Conservation (phyloP, 1,140 invertebrate species). For the Macrosteles quadrilineatus region DNA sequence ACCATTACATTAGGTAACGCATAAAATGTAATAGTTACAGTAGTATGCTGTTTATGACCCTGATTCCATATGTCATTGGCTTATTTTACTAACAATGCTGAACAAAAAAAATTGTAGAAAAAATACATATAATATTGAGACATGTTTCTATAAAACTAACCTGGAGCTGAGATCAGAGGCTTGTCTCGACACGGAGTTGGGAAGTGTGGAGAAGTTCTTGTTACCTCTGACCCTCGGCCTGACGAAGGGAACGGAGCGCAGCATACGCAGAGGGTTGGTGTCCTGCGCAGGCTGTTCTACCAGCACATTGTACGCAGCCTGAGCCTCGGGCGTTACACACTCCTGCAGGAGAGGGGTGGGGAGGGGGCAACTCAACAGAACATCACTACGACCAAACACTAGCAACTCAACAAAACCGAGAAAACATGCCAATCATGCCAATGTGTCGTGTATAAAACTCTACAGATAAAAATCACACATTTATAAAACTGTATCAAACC, state of each 20-base stretch:
- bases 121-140: too few species aligned
- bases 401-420: constrained; percentile 46
- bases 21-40: too few species aligned
- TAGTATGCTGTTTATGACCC: too few species aligned
- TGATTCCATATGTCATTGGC: too few species aligned
- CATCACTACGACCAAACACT: constrained; percentile 43
- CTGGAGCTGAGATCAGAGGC: too few species aligned
- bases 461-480: too few species aligned
- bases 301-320: constrained; percentile 87
- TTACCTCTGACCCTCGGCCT: constrained; percentile 61
- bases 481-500: constrained; percentile 27
- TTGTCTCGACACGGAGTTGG: too few species aligned
- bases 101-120: too few species aligned
- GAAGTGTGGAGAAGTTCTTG: constrained; percentile 46
- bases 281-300: constrained; percentile 66
- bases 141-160: too few species aligned
- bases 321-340: constrained; percentile 77
- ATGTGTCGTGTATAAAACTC: too few species aligned
- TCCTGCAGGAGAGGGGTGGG: constrained; percentile 57
- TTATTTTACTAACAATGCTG: too few species aligned
- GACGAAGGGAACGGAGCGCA: constrained; percentile 65
- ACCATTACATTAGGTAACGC: too few species aligned
- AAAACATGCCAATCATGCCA: constrained; percentile 17
- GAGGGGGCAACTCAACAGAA: constrained; percentile 48
- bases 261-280: constrained; percentile 59